Percentiles rank a stretch among this genome's conserved stretches.
phyloP scores from a whole-genome alignment of 1,140 invertebrate species.

The Drosophila persimilis region DNA sequence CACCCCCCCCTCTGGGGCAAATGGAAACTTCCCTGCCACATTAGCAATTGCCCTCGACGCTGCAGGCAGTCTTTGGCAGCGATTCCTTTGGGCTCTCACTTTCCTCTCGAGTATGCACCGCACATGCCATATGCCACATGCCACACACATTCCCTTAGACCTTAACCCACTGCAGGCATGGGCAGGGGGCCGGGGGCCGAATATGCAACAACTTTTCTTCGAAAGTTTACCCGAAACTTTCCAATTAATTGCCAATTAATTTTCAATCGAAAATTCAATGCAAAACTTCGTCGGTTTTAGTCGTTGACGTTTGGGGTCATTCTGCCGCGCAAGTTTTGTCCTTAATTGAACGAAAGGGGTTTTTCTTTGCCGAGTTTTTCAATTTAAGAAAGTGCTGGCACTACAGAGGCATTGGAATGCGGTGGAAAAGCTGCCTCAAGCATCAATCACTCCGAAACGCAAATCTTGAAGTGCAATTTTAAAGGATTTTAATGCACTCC shows the following conservation, averaged over 20 bases:
- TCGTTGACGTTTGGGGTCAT: slow-evolving; percentile 22
- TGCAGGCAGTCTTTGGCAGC: slow-evolving; percentile 14
- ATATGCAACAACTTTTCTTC: slow-evolving; percentile 48
- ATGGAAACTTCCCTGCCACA: slow-evolving; percentile 61
- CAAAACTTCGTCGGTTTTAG: slow-evolving; percentile 24
- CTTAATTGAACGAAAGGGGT: too few species aligned
- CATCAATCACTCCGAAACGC: too few species aligned
- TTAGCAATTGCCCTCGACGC: slow-evolving; percentile 51
- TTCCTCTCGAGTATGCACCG: not conserved
- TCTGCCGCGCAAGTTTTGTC: slow-evolving; percentile 3
- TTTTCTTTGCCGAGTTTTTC: too few species aligned
- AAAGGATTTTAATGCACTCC: too few species aligned
- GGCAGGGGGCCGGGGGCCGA: not conserved
- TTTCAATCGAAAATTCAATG: slow-evolving; percentile 23
- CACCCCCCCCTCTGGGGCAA: slow-evolving; percentile 13
- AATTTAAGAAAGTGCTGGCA: too few species aligned
- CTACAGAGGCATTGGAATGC: too few species aligned
- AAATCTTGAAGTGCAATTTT: too few species aligned
- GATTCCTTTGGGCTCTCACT: slow-evolving; percentile 10
- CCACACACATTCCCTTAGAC: slow-evolving; percentile 28
- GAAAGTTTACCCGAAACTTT: slow-evolving; percentile 44
- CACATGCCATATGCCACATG: slow-evolving; percentile 26
- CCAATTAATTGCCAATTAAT: slow-evolving; percentile 77
- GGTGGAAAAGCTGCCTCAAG: too few species aligned
- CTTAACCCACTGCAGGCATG: too few species aligned